phyloP scores from a whole-genome alignment of 2,113 vertebrate genomes.

The Dipodomys merriami region DNA sequence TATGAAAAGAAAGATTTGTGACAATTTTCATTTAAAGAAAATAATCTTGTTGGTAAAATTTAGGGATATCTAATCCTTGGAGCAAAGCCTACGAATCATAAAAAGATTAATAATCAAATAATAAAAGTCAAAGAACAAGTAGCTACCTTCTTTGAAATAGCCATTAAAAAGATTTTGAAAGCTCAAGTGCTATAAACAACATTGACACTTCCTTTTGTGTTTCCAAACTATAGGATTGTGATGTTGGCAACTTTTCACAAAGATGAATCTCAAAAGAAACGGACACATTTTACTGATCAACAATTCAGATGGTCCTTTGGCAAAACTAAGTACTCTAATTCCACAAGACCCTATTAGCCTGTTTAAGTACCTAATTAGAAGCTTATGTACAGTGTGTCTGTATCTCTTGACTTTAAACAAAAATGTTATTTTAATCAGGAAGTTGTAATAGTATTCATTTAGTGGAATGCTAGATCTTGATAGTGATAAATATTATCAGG shows the following conservation, averaged over 20 bases:
- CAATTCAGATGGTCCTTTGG: slow-evolving; percentile 51
- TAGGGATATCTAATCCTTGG: slow-evolving; percentile 73
- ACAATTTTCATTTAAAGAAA: slow-evolving; percentile 78
- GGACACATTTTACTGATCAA: slow-evolving; percentile 64
- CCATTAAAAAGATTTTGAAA: slow-evolving; percentile 76
- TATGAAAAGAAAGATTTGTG: slow-evolving; percentile 75
- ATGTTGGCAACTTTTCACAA: slow-evolving; percentile 69
- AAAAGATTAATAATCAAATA: slow-evolving; percentile 77
- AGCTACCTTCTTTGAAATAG: slow-evolving; percentile 67
- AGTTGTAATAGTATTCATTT: slow-evolving; percentile 70
- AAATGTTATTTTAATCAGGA: slow-evolving; percentile 42
- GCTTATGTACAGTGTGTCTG: neutral
- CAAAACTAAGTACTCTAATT: slow-evolving; percentile 31
- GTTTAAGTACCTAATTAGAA: slow-evolving; percentile 53
- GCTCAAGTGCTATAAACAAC: slow-evolving; percentile 59
- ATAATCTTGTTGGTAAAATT: slow-evolving; percentile 75
- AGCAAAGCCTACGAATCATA: slow-evolving; percentile 74
- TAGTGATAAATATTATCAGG: slow-evolving; percentile 55
- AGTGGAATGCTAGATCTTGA: neutral
- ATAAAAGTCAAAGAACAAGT: slow-evolving; percentile 77
- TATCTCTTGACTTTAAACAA: slow-evolving; percentile 52
- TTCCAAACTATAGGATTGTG: slow-evolving; percentile 50
- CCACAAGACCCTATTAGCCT: slow-evolving; percentile 26
- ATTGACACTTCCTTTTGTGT: slow-evolving; percentile 66
- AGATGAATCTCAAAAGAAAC: slow-evolving; percentile 73